Evolutionary conservation across 2,888 invertebrate genomes (phyloP).

Genomic region (Harpalus rubripes): DNA sequence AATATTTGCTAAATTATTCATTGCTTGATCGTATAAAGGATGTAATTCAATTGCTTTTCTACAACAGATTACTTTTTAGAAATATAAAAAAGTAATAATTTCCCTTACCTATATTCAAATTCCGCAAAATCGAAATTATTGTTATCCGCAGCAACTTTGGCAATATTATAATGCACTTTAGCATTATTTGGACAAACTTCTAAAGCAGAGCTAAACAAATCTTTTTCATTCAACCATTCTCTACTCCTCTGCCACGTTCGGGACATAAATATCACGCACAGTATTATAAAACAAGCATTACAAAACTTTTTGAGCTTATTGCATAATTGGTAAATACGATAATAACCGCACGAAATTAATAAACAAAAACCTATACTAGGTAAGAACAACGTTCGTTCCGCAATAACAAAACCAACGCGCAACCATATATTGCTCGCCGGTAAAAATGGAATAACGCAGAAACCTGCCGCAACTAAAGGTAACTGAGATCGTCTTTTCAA

Average conservation of each 20-base stretch:
- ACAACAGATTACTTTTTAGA: slow-evolving; percentile 65
- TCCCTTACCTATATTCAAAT: slow-evolving; percentile 83
- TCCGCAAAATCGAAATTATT: slow-evolving; percentile 86
- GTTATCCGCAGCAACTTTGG: slow-evolving; percentile 89
- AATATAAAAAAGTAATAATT: slow-evolving; percentile 43
- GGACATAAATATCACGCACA: slow-evolving; percentile 73
- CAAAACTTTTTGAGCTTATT: slow-evolving; percentile 68
- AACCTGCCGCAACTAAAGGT: slow-evolving; percentile 79
- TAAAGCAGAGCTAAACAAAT: slow-evolving; percentile 89
- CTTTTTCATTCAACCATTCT: slow-evolving; percentile 90
- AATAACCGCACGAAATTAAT: slow-evolving; percentile 81
- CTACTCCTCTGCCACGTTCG: slow-evolving; percentile 83
- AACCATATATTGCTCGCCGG: slow-evolving; percentile 92
- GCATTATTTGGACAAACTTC: slow-evolving; percentile 95
- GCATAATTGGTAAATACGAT: slow-evolving; percentile 72
- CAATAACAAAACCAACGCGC: slow-evolving; percentile 93
- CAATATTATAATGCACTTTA: slow-evolving; percentile 96
- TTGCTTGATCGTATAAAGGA: slow-evolving; percentile 92
- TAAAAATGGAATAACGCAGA: slow-evolving; percentile 87
- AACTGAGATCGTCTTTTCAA: slow-evolving; percentile 50
- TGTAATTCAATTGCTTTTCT: slow-evolving; percentile 81
- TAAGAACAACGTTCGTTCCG: slow-evolving; percentile 91
- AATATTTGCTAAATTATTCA: slow-evolving; percentile 95
- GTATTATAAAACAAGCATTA: slow-evolving; percentile 68
- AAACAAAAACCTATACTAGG: slow-evolving; percentile 90